Conservation (phyloP, 2,797 vertebrate genomes). For the Gadopsis bispinosus region DNA sequence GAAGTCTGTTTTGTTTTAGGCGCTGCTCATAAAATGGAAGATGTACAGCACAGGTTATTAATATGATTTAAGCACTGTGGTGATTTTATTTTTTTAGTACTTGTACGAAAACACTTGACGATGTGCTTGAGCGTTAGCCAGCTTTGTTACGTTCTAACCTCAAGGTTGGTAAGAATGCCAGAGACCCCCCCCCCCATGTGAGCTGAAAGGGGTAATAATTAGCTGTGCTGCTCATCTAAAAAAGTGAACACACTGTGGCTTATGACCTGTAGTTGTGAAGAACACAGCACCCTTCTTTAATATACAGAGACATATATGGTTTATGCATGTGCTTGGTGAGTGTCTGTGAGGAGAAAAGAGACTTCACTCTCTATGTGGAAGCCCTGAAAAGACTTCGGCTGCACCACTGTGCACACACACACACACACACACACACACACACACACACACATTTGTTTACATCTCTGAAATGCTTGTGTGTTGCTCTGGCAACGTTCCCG, state of each 20-base stretch:
- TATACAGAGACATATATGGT: slow-evolving; percentile 20
- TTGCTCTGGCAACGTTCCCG: slow-evolving; percentile 73
- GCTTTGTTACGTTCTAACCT: slow-evolving; percentile 51
- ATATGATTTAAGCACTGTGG: slow-evolving; percentile 22
- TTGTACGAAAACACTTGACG: slow-evolving; percentile 19
- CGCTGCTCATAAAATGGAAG: slow-evolving; percentile 29
- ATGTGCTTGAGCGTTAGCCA: slow-evolving; percentile 34
- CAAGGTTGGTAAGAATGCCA: slow-evolving; percentile 40
- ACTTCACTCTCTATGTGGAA: slow-evolving; percentile 33
- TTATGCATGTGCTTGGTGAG: slow-evolving; percentile 29
- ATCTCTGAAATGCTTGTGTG: slow-evolving; percentile 72
- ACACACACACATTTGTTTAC: slow-evolving; percentile 73
- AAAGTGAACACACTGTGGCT: slow-evolving; percentile 18
- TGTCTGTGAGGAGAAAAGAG: slow-evolving; percentile 21
- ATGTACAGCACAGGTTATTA: slow-evolving; percentile 24
- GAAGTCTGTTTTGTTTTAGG: slow-evolving; percentile 25
- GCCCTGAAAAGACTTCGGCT: slow-evolving; percentile 53
- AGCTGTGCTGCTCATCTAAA: slow-evolving; percentile 40
- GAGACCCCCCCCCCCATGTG: slow-evolving; percentile 11
- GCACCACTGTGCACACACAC: slow-evolving; percentile 62
- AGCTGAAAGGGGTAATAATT: slow-evolving; percentile 37
- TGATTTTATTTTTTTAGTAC: slow-evolving; percentile 23
- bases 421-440: no score
- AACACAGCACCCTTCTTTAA: slow-evolving; percentile 42
- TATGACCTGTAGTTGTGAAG: slow-evolving; percentile 35